Percentiles rank a stretch among this genome's conserved stretches.
Conservation (phyloP, 2,113 vertebrate species). For the Prietella phreatophila region DNA sequence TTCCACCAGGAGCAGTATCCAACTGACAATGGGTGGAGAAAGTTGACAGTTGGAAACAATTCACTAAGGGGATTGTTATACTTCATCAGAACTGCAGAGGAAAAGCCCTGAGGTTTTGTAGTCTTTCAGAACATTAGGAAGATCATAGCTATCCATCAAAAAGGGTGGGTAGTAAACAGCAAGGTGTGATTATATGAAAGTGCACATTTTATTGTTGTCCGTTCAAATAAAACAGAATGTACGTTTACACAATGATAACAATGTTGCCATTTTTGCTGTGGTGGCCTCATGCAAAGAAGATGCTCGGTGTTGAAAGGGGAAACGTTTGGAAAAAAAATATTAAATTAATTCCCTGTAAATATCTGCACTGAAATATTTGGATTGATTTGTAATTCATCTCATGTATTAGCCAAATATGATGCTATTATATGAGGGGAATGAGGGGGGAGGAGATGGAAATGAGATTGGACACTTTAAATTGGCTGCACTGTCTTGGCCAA, state of each 20-base stretch:
- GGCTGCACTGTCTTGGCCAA: constrained; percentile 10
- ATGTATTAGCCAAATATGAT: background rate
- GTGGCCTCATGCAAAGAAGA: background rate
- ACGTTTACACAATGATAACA: background rate
- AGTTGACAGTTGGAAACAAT: background rate
- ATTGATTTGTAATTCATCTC: background rate
- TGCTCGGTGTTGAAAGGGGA: no score
- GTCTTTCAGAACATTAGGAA: background rate
- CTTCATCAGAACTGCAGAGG: background rate
- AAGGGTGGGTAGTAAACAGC: background rate
- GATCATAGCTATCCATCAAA: background rate
- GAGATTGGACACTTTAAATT: constrained; percentile 9
- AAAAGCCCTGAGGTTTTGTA: background rate
- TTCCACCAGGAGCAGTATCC: background rate
- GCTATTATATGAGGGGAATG: background rate
- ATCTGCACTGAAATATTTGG: background rate
- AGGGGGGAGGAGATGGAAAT: constrained; percentile 29
- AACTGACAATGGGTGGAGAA: background rate
- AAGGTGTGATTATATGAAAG: background rate
- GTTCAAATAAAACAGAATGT: background rate
- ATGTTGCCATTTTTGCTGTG: background rate
- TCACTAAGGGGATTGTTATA: background rate
- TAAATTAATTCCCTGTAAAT: constrained; percentile 20
- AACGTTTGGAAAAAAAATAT: background rate
- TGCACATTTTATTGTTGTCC: background rate